Conservation (phyloP, 2,113 vertebrate species). For the Falco punctatus region DNA sequence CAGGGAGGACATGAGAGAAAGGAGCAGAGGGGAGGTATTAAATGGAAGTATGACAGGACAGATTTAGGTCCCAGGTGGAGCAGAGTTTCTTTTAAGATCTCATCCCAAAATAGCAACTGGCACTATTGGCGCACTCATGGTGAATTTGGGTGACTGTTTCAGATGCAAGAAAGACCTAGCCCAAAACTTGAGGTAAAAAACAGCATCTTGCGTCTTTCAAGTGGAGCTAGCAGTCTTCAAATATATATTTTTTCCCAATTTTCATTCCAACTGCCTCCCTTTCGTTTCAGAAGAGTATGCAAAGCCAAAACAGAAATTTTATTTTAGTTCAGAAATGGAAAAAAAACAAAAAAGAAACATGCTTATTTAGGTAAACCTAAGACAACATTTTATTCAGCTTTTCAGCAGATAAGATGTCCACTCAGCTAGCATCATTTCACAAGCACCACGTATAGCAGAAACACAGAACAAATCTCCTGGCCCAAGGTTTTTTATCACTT, state of each 20-base stretch:
- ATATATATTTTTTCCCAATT: neutral
- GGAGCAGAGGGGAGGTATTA: neutral
- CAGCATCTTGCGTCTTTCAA: neutral
- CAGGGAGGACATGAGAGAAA: fast-evolving
- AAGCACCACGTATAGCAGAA: neutral
- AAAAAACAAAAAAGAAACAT: neutral
- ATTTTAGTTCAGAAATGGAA: neutral
- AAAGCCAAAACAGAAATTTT: neutral
- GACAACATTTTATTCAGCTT: neutral
- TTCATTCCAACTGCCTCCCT: neutral
- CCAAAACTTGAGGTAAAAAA: neutral
- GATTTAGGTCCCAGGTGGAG: neutral
- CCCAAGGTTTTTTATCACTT: neutral
- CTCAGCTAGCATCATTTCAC: neutral
- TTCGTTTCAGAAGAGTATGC: neutral
- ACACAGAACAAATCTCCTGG: neutral
- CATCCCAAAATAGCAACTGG: neutral
- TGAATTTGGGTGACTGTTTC: neutral
- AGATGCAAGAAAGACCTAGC: neutral
- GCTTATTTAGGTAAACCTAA: neutral
- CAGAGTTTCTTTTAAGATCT: neutral
- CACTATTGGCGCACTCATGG: no score
- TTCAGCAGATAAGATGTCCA: neutral
- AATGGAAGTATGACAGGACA: neutral
- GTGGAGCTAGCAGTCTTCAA: fast-evolving